These are phyloP conservation scores for Rachycentron canadum DNA, from an alignment of 2,797 vertebrate genomes.

Conservation along the genomic window DNA sequence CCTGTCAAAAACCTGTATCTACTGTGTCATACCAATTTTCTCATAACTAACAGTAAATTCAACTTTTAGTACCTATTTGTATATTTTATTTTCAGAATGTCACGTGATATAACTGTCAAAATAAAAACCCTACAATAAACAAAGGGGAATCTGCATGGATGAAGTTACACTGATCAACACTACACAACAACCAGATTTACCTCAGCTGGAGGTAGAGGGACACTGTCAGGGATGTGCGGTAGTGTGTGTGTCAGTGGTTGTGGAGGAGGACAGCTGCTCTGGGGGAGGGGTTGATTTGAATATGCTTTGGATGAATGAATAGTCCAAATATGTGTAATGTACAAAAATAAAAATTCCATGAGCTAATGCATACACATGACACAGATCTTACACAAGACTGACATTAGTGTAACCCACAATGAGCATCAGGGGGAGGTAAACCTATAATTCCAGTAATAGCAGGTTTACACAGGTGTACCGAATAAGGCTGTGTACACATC, in stretches of 20 bases:
- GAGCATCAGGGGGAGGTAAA: constrained; percentile 13
- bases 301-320: constrained; percentile 52
- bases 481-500: constrained; percentile 4
- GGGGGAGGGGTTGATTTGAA: constrained; percentile 63
- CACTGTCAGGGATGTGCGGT: constrained; percentile 63
- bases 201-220: constrained; percentile 44
- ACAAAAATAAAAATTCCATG: constrained; percentile 30
- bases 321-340: constrained; percentile 39
- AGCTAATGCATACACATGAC: constrained; percentile 20
- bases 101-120: background rate
- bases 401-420: background rate
- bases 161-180: background rate
- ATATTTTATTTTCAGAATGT: background rate
- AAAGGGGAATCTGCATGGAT: constrained; percentile 1
- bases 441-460: constrained; percentile 59
- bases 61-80: background rate
- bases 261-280: constrained; percentile 69
- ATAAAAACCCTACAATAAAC: constrained; percentile 3
- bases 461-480: constrained; percentile 48
- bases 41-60: background rate
- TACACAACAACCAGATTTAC: constrained; percentile 19
- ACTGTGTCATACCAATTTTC: background rate
- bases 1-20: background rate
- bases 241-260: constrained; percentile 48
- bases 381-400: constrained; percentile 5